Percentiles rank a stretch among this genome's conserved stretches.
Conservation (phyloP, 2,888 invertebrate genomes). For the Dendrolimus pini region DNA sequence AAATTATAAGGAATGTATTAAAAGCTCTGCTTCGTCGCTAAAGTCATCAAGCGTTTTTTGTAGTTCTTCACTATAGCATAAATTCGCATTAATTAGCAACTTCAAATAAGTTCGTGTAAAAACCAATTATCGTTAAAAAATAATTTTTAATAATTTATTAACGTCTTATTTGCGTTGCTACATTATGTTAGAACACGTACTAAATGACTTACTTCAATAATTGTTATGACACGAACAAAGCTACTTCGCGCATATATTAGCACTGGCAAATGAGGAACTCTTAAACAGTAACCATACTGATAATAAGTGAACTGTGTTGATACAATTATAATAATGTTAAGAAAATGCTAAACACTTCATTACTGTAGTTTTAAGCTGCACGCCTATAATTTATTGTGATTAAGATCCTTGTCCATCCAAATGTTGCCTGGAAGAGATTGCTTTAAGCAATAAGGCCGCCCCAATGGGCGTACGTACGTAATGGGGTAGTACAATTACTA, state of each 20-base stretch:
- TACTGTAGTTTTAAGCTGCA: too few relatives aligned
- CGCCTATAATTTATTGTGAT: neutral
- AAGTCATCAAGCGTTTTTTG: too few relatives aligned
- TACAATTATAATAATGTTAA: neutral
- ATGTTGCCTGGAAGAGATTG: too few relatives aligned
- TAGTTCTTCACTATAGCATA: neutral
- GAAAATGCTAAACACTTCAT: neutral
- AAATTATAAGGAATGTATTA: too few relatives aligned
- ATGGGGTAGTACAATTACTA: too few relatives aligned
- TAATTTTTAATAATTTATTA: conserved; percentile 21
- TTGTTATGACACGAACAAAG: conserved; percentile 14
- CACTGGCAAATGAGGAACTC: conserved; percentile 1
- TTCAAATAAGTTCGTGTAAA: conserved; percentile 12
- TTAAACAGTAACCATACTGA: conserved; percentile 1
- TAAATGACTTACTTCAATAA: conserved; percentile 22
- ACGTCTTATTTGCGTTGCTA: conserved; percentile 11
- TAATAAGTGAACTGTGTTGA: neutral
- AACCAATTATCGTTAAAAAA: conserved; percentile 18
- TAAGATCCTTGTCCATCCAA: neutral
- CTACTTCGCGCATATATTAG: conserved; percentile 8
- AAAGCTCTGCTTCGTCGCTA: too few relatives aligned
- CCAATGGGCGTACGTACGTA: too few relatives aligned
- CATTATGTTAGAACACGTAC: conserved; percentile 19
- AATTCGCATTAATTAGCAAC: neutral
- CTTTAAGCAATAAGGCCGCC: too few relatives aligned